These are phyloP conservation scores for Micrasema longulum DNA, from an alignment of 1,140 invertebrate genomes.

Conservation along the genomic window DNA sequence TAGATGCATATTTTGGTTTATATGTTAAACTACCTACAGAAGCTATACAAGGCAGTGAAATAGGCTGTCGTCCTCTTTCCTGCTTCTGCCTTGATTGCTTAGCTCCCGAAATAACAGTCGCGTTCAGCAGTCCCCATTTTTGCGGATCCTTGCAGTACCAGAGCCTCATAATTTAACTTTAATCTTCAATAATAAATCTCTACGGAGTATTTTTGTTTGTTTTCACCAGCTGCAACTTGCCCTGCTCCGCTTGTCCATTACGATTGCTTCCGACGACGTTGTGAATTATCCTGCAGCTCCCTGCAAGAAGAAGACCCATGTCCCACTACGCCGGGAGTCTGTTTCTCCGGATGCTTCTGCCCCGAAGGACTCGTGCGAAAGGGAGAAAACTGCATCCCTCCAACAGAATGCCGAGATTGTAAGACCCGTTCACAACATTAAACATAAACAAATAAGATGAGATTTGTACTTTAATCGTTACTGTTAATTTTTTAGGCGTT, in stretches of 20 bases:
- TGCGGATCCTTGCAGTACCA: too few relatives aligned
- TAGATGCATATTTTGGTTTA: too few relatives aligned
- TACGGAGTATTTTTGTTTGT: background rate
- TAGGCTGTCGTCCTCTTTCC: too few relatives aligned
- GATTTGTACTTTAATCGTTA: background rate
- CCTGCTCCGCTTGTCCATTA: constrained; percentile 79
- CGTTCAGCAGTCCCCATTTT: too few relatives aligned
- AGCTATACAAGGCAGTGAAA: too few relatives aligned
- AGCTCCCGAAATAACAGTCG: too few relatives aligned
- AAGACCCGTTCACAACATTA: constrained; percentile 55
- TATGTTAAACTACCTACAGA: too few relatives aligned
- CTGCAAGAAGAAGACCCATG: constrained; percentile 72
- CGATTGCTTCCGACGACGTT: constrained; percentile 80
- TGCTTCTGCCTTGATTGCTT: too few relatives aligned
- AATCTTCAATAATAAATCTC: too few relatives aligned
- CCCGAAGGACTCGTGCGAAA: constrained; percentile 80
- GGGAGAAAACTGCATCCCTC: constrained; percentile 76
- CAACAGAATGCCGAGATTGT: constrained; percentile 82
- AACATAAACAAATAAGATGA: background rate
- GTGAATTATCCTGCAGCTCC: constrained; percentile 79
- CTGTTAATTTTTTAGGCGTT: constrained; percentile 60
- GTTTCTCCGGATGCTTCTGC: constrained; percentile 87
- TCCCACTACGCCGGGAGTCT: constrained; percentile 72
- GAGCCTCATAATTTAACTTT: too few relatives aligned
- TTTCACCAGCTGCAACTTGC: constrained; percentile 73